Conservation (phyloP, 2,113 vertebrate genomes). For the Danio rerio region GRCz12tu NC_133184.1:39143001-39143500, state of each 20-base stretch:
- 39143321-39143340: slow-evolving; percentile 90
- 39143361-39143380: slow-evolving; percentile 25
- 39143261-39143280: slow-evolving; percentile 93
- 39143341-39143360: slow-evolving; percentile 82
- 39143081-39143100: slow-evolving; percentile 10
- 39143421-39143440: neutral
- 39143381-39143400: slow-evolving; percentile 2
- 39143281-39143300: slow-evolving; percentile 94
- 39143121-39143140: neutral
- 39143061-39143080: slow-evolving; percentile 2
- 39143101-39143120: neutral
- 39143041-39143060: slow-evolving; percentile 36
- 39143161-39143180: slow-evolving; percentile 42
- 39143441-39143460: slow-evolving; percentile 28
- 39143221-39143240: slow-evolving; percentile 98
- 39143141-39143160: slow-evolving; percentile 29
- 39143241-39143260: slow-evolving; percentile 94
- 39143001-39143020: slow-evolving; percentile 24
- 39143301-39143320: slow-evolving; percentile 91
- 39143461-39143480: slow-evolving; percentile 44
- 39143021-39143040: neutral
- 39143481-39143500: slow-evolving; percentile 57
- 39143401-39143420: neutral
- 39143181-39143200: slow-evolving; percentile 41
- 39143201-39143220: slow-evolving; percentile 68